Evolutionary conservation across 2,888 invertebrate genomes (phyloP), one percentile per base, ranked within the genome.

Genomic region (Drepana falcataria): DNA sequence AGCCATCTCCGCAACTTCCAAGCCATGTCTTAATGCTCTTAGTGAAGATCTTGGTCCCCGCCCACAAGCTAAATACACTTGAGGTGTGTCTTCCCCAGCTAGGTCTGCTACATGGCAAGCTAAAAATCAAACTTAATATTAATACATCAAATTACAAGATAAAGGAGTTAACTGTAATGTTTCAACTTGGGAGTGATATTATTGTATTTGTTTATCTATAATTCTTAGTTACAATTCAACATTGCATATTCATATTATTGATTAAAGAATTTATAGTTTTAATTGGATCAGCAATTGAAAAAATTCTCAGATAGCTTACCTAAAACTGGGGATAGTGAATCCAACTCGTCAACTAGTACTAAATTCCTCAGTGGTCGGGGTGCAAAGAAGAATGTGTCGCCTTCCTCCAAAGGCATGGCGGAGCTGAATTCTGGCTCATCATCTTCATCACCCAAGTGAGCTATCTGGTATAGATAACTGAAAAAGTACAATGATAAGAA

Each of bases 1-100:
- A 57, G 99, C 99, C 99, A 99, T 99, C 90, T 99, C 99, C 0
- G 98, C 97, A 1, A 99, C 99, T 92, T 99, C 99, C 53, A 99
- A 92, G 69, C 99, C 99, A 85, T 99, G 99, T 35, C 99, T 93
- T 6, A 99, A 88, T 0, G 99, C 98, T 73, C 98, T 92, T 49
- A 99, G 83, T 0, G 98, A 96, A 0, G 99, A 99, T 49, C 99
- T 93, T 0, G 99, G 96, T 0, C 99, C 99, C 59, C 99, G 92
- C 0, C 99, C 99, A 87, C 99, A 99, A 2, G 98, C 93, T 76
- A 98, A 95, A 85, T 99, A 99, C 59, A 99, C 92, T 88, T 99
- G 99, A 0, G 99, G 99, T 0, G 99, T 99, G 83, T 99, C 99
- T 92, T 99, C 99, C 75, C 98, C 98, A 51, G 99, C 98, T 66